Evolutionary conservation across 92 coral and sea anemone species (phyloP).

Genomic region (Heliopora coerulea): DNA sequence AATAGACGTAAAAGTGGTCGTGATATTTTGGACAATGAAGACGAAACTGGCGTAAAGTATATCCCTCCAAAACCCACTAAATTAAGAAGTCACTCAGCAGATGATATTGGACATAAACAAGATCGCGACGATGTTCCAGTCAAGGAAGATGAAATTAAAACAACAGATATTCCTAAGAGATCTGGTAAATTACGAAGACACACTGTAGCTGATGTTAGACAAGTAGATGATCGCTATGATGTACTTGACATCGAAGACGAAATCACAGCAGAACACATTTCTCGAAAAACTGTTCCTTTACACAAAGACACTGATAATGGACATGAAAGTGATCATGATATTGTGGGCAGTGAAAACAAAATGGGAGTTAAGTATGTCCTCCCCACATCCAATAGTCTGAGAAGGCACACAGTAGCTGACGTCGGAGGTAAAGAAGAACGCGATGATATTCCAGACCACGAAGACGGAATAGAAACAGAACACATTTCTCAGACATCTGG

Average conservation of each 20-base stretch:
- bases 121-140: background rate
- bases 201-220: background rate
- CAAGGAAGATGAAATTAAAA: too few species aligned
- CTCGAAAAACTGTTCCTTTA: background rate
- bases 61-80: background rate
- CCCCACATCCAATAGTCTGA: too few species aligned
- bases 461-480: too few species aligned
- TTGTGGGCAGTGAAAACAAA: too few species aligned
- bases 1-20: background rate
- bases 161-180: background rate
- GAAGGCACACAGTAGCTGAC: too few species aligned
- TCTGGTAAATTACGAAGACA: background rate
- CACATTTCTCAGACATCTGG: background rate
- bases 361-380: too few species aligned
- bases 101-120: background rate
- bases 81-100: background rate
- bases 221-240: background rate
- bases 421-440: too few species aligned
- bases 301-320: too few species aligned
- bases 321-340: too few species aligned
- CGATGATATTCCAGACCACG: too few species aligned
- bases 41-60: background rate
- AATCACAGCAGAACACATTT: background rate
- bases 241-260: background rate
- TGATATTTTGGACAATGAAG: background rate